Evolutionary conservation across 2,888 invertebrate genomes (phyloP).

Genomic region (Drosophila tanythrix): DNA sequence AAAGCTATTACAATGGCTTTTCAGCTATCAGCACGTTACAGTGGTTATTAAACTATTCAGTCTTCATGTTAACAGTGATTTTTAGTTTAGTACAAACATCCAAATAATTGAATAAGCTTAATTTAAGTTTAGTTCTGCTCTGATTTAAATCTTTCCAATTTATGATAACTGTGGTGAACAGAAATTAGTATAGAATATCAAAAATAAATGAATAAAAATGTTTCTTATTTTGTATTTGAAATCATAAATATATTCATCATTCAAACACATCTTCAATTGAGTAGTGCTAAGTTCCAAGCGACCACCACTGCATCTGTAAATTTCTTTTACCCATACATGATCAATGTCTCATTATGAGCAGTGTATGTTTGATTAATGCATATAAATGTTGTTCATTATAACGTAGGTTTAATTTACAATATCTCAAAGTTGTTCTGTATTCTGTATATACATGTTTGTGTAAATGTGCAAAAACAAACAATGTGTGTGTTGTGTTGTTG

Average conservation of each 20-base stretch:
- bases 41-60: conserved; percentile 4
- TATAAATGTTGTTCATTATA: neutral
- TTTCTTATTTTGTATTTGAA: neutral
- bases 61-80: conserved; percentile 2
- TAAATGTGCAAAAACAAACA: conserved; percentile 53
- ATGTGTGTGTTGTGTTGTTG: conserved; percentile 44
- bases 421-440: conserved; percentile 46
- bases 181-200: neutral
- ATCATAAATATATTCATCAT: neutral
- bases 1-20: conserved; percentile 25
- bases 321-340: neutral
- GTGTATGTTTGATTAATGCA: conserved; percentile 2
- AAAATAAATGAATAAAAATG: neutral
- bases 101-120: conserved; percentile 8
- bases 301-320: conserved; percentile 3
- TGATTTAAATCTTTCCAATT: neutral
- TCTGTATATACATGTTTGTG: conserved; percentile 20
- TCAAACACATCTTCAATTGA: neutral
- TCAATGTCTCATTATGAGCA: neutral
- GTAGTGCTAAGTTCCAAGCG: neutral
- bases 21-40: conserved; percentile 30
- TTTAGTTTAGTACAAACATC: conserved; percentile 2
- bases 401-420: conserved; percentile 4
- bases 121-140: conserved; percentile 6
- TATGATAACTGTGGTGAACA: neutral